A percentile compares a stretch with the other conserved stretches of the same genome.
phyloP scores from a whole-genome alignment of 2,888 invertebrate genomes.

The Boloria euphrosyne region DNA sequence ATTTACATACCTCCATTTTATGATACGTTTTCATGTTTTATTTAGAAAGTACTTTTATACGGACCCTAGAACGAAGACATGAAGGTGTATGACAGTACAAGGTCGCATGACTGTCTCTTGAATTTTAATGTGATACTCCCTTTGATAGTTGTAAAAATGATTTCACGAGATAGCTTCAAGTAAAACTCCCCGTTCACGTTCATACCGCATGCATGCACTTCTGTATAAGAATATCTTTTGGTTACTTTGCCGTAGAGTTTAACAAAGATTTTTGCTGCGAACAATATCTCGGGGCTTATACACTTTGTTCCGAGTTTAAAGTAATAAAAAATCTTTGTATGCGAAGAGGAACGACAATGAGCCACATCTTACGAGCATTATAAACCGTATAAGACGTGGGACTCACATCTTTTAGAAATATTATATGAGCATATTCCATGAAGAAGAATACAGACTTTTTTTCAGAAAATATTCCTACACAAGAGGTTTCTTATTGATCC shows the following conservation, averaged over 20 bases:
- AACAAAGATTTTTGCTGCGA: slow-evolving; percentile 47
- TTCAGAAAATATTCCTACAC: slow-evolving; percentile 48
- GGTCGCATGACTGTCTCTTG: slow-evolving; percentile 69
- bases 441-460: slow-evolving; percentile 17
- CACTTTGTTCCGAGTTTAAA: slow-evolving; percentile 48
- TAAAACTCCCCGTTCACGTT: slow-evolving; percentile 42
- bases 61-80: slow-evolving; percentile 49
- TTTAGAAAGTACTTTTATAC: slow-evolving; percentile 52
- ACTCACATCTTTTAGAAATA: slow-evolving; percentile 17
- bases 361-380: slow-evolving; percentile 31
- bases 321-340: slow-evolving; percentile 43
- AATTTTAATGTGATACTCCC: slow-evolving; percentile 75
- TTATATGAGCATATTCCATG: slow-evolving; percentile 15
- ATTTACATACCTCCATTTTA: slow-evolving; percentile 52
- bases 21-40: slow-evolving; percentile 60
- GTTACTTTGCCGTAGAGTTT: slow-evolving; percentile 46
- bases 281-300: slow-evolving; percentile 50
- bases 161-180: slow-evolving; percentile 56
- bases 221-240: slow-evolving; percentile 45
- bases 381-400: slow-evolving; percentile 28
- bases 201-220: slow-evolving; percentile 48
- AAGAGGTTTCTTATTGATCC: slow-evolving; percentile 50
- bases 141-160: slow-evolving; percentile 76
- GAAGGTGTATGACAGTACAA: slow-evolving; percentile 62
- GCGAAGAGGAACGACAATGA: slow-evolving; percentile 32